These are phyloP conservation scores for Apoda limacodes DNA, from an alignment of 2,888 invertebrate genomes.

Conservation along the genomic window DNA sequence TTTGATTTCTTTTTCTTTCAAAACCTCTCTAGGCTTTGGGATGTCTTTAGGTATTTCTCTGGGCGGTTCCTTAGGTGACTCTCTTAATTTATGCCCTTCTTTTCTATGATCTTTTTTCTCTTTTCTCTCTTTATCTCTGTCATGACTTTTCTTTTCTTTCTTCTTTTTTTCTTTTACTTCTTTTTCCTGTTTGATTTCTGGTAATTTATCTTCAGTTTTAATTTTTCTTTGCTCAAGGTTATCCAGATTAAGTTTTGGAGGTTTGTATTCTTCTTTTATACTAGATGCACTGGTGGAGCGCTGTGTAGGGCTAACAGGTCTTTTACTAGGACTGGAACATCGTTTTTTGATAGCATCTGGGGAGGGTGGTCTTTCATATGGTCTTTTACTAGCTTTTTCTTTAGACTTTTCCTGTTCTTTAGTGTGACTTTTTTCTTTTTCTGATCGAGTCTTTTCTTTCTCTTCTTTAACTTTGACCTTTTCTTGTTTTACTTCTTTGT, in stretches of 20 bases:
- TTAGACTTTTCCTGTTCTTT: constrained; percentile 69
- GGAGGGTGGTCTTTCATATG: constrained; percentile 48
- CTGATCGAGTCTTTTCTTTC: constrained; percentile 56
- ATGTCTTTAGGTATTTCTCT: constrained; percentile 43
- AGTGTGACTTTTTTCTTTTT: constrained; percentile 61
- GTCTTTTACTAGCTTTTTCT: constrained; percentile 65
- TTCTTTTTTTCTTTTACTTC: constrained; percentile 68
- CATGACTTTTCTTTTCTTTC: constrained; percentile 74
- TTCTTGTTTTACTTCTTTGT: constrained; percentile 53
- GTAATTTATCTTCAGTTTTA: constrained; percentile 62
- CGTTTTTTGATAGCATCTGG: constrained; percentile 51
- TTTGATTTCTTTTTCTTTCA: constrained; percentile 42
- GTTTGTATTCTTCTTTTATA: constrained; percentile 54
- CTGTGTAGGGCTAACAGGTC: constrained; percentile 42
- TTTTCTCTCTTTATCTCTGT: constrained; percentile 72
- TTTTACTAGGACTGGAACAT: constrained; percentile 44
- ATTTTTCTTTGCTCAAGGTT: constrained; percentile 44
- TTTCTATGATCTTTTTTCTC: constrained; percentile 70
- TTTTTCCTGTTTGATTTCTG: constrained; percentile 66
- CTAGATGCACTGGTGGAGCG: constrained; percentile 55
- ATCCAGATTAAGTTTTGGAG: constrained; percentile 39
- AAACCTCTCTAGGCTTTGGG: constrained; percentile 38
- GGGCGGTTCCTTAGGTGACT: constrained; percentile 47
- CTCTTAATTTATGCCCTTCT: constrained; percentile 61
- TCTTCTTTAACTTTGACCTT: constrained; percentile 61